A percentile compares a stretch with the other conserved stretches of the same genome.
Evolutionary conservation across 2,888 invertebrate species (phyloP).

Genomic region (Ditula angustiorana): DNA sequence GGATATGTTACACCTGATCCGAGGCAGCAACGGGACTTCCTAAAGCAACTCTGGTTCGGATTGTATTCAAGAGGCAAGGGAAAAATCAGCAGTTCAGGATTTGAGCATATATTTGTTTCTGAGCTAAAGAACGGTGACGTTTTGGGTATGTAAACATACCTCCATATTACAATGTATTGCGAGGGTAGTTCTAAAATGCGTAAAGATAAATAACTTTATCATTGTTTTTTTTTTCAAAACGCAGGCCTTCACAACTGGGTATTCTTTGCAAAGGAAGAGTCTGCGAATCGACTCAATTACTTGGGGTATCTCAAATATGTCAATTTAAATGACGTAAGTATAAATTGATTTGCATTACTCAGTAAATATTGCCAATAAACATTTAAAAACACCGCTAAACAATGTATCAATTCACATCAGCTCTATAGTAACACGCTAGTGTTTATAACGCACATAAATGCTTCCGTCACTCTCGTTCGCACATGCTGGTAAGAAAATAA

Average conservation of each 20-base stretch:
- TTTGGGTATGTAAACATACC: constrained; percentile 67
- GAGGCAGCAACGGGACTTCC: constrained; percentile 89
- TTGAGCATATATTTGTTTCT: constrained; percentile 96
- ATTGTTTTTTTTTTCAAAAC: background rate
- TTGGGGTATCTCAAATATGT: constrained; percentile 91
- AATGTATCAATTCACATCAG: no score
- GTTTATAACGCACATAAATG: no score
- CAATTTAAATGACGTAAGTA: constrained; percentile 89
- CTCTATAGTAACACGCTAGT: no score
- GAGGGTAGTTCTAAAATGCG: no score
- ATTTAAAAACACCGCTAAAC: no score
- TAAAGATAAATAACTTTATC: no score
- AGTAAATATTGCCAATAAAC: no score
- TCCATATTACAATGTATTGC: no score
- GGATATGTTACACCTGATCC: constrained; percentile 88
- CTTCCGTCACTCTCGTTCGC: no score
- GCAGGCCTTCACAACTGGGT: constrained; percentile 96
- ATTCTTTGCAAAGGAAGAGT: constrained; percentile 92
- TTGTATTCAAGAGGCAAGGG: constrained; percentile 93
- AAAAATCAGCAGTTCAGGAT: constrained; percentile 94
- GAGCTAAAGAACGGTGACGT: constrained; percentile 93
- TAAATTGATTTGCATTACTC: background rate
- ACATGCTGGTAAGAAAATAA: no score
- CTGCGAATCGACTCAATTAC: constrained; percentile 89
- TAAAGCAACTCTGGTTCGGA: constrained; percentile 92